Evolutionary conservation across 2,888 invertebrate species (phyloP), one percentile per base, ranked within the genome.

Genomic region (Dasypogon diadema): DNA sequence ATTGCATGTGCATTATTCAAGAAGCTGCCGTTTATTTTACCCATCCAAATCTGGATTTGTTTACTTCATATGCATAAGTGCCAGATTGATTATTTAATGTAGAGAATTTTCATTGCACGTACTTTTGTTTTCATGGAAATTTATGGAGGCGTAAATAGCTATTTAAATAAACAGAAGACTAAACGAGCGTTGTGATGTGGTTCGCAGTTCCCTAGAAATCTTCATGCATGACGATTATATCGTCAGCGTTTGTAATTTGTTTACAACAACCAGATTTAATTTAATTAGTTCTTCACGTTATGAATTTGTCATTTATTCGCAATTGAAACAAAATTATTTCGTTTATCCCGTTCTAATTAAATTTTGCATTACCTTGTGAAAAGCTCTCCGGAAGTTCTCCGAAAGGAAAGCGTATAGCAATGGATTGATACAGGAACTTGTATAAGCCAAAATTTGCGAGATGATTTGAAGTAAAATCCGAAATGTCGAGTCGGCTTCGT

Each of bases 341-440:
- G 63, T 14, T 63, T n/a, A 60, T 34, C 14, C 14, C 14, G 1
- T 12, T 42, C 10, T 12, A n/a, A 42, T 24, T 65, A 46, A 12
- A 24, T n/a, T 34, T 42, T 18, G n/a, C 82, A 83, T 83, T 79
- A 86, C 90, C 85, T 91, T 90, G 78, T 88, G 89, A 85, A 97
- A 97, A 42, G 96, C 96, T 83, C 95, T 92, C 79, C 97, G 90
- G 88, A 98, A 97, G 87, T 96, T 96, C 81, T 97, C 96, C 2
- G 96, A 96, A 73, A 97, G 90, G 87, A 97, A 96, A 0, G 97
- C 97, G 87, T 98, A 98, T 65, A 98, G 90, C 79, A 98, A 91
- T 0, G 97, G 97, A 86, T 98, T 97, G 81, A 98, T 92, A 84
- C 97, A 97, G 82, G 94, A 94, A 88, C 97, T 97, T 88, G 93